Conservation (phyloP, 2,888 invertebrate genomes). For the Hypolimnas misippus region DNA sequence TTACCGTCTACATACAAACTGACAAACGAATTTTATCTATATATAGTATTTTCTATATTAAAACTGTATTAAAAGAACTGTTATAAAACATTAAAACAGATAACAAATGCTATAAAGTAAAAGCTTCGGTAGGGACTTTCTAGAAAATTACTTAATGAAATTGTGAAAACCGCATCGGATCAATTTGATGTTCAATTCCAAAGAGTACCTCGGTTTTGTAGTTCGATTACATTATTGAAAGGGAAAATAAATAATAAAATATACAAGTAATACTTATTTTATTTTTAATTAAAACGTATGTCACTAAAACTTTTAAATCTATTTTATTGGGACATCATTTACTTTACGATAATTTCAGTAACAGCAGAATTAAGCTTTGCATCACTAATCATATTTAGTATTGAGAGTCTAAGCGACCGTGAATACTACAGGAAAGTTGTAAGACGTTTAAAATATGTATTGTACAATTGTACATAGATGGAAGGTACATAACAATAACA, state of each 20-base stretch:
- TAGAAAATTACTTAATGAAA: slow-evolving; percentile 28
- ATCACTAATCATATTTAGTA: background rate
- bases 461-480: background rate
- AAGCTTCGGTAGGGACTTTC: slow-evolving; percentile 22
- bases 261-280: no score
- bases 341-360: background rate
- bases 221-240: no score
- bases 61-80: no score
- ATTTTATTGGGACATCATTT: background rate
- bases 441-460: slow-evolving; percentile 13
- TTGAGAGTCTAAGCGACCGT: background rate
- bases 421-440: slow-evolving; percentile 8
- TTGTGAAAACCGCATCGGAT: slow-evolving; percentile 30
- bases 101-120: slow-evolving; percentile 14
- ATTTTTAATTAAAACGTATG: no score
- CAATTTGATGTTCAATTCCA: slow-evolving; percentile 24
- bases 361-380: background rate
- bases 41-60: no score
- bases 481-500: background rate
- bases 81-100: no score
- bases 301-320: no score
- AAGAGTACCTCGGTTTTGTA: slow-evolving; percentile 4
- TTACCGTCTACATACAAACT: no score
- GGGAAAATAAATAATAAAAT: no score
- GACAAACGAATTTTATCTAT: no score